Evolutionary conservation across 1,140 invertebrate species (phyloP).

Genomic region (Cydia fagiglandana): DNA sequence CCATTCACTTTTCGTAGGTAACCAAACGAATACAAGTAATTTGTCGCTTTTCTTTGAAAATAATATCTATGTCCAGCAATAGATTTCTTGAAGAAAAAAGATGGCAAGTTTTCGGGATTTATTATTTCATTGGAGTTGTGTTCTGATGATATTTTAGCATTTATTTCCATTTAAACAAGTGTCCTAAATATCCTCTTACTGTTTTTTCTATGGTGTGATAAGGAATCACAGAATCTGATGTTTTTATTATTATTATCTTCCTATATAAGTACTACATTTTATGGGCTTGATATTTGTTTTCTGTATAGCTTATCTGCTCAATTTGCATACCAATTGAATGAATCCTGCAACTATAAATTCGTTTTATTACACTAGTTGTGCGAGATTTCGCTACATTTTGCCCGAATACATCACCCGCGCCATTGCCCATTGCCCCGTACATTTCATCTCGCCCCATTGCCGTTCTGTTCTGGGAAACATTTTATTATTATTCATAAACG

Average conservation of each 20-base stretch:
- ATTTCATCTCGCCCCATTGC: neutral
- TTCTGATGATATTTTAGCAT: no score
- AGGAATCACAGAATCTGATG: no score
- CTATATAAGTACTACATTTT: neutral
- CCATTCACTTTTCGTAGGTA: neutral
- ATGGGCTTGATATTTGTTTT: neutral
- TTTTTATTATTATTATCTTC: no score
- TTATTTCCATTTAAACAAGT: no score
- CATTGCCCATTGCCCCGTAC: slow-evolving; percentile 4
- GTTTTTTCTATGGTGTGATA: no score
- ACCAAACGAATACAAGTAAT: neutral
- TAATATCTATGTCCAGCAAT: no score
- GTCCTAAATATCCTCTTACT: no score
- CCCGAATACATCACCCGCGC: slow-evolving; percentile 5
- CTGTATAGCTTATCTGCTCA: neutral
- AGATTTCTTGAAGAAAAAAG: no score
- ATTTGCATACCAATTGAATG: neutral
- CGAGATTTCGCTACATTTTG: neutral
- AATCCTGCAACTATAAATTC: neutral
- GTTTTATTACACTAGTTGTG: neutral
- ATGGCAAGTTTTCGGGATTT: no score
- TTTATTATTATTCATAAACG: neutral
- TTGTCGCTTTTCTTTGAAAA: neutral
- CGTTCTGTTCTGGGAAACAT: neutral
- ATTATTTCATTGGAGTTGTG: no score